Evolutionary conservation across 2,113 vertebrate genomes (phyloP).

Genomic region (Axis porcinus): DNA sequence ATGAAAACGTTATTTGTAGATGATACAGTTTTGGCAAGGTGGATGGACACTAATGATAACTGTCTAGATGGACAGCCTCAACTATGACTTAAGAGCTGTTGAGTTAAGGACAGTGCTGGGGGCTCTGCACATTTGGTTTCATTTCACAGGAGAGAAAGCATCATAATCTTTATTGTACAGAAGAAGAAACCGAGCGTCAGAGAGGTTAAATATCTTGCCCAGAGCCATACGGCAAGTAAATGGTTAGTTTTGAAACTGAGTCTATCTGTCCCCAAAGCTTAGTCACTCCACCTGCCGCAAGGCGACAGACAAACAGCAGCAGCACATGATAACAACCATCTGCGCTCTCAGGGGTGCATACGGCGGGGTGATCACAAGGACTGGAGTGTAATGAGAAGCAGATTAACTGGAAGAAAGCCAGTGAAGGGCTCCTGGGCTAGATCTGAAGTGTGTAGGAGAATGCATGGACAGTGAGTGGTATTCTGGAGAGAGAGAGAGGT

Average conservation of each 20-base stretch:
- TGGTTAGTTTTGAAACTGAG: neutral
- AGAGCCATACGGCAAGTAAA: neutral
- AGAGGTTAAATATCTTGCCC: neutral
- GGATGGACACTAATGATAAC: accelerated
- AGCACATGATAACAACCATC: neutral
- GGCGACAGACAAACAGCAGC: neutral
- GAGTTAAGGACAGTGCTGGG: neutral
- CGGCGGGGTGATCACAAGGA: accelerated
- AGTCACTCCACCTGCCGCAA: neutral
- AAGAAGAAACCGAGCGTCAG: neutral
- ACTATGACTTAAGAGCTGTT: neutral
- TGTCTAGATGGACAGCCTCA: neutral
- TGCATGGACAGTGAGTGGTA: accelerated
- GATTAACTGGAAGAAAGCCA: neutral
- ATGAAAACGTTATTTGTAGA: neutral
- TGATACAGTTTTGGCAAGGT: neutral
- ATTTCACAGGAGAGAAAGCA: neutral
- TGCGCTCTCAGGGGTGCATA: accelerated
- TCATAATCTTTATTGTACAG: neutral
- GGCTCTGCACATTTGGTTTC: neutral
- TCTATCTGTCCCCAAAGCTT: neutral
- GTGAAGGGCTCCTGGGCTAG: too few relatives aligned
- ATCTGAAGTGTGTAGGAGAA: too few relatives aligned
- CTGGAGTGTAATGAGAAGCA: neutral
- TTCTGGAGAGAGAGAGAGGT: neutral